phyloP scores from a whole-genome alignment of 1,140 invertebrate genomes.

The Hylyphantes graminicola region DNA sequence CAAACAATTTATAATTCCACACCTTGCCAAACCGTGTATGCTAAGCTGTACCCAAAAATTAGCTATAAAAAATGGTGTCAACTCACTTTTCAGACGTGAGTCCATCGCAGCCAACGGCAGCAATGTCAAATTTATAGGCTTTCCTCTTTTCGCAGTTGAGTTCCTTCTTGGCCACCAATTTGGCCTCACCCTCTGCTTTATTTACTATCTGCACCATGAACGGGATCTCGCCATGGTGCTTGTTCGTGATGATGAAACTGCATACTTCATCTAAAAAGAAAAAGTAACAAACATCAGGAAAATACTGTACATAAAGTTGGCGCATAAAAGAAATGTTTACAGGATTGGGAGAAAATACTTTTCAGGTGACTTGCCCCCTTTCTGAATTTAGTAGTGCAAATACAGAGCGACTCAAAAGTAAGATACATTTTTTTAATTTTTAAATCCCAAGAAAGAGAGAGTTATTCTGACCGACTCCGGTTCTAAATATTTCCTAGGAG shows the following conservation, averaged over 20 bases:
- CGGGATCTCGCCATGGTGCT: constrained; percentile 91
- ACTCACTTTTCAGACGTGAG: constrained; percentile 85
- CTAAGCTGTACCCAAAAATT: too few species aligned
- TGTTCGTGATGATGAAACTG: constrained; percentile 90
- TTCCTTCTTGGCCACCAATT: constrained; percentile 80
- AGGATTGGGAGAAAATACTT: too few species aligned
- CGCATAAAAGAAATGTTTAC: background rate
- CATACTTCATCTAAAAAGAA: constrained; percentile 78
- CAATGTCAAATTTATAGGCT: constrained; percentile 95
- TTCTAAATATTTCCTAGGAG: too few species aligned
- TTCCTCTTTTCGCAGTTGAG: constrained; percentile 94
- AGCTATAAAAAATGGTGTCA: too few species aligned
- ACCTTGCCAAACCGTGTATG: too few species aligned
- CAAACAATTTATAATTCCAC: background rate
- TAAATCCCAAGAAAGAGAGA: too few species aligned
- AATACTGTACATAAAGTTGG: background rate
- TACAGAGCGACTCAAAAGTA: too few species aligned
- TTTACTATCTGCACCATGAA: constrained; percentile 79
- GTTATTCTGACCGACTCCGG: too few species aligned
- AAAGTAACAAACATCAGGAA: constrained; percentile 3
- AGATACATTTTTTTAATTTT: too few species aligned
- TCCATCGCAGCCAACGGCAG: constrained; percentile 88
- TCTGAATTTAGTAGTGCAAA: too few species aligned
- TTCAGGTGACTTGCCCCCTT: too few species aligned
- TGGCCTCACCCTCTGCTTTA: constrained; percentile 71